These are phyloP conservation scores for Saccostrea echinata DNA, from an alignment of 1,140 invertebrate genomes.

Conservation along the genomic window DNA sequence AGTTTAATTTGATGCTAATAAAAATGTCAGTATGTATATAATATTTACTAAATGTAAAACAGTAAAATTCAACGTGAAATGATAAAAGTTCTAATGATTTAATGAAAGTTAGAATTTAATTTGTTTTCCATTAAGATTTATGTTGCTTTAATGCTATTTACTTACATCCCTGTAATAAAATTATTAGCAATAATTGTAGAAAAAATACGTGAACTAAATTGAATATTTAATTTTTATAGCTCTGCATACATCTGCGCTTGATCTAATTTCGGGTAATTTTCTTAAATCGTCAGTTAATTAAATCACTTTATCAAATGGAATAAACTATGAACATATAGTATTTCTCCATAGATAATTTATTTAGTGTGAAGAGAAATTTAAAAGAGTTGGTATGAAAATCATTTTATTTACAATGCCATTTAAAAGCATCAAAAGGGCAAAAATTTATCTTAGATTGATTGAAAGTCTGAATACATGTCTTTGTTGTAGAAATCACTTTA, in stretches of 20 bases:
- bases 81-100: not conserved
- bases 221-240: not conserved
- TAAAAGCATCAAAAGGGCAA: not conserved
- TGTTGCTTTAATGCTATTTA: not conserved
- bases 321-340: not conserved
- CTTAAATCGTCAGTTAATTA: not conserved
- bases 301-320: not conserved
- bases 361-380: not conserved
- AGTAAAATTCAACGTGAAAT: not conserved
- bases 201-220: not conserved
- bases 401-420: not conserved
- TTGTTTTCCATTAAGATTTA: conserved; percentile 5
- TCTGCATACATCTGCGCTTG: no score
- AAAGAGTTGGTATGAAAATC: not conserved
- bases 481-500: not conserved
- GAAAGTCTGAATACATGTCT: not conserved
- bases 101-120: not conserved
- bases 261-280: not conserved
- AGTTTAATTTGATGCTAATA: not conserved
- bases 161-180: not conserved
- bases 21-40: not conserved
- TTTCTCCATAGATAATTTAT: not conserved
- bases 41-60: not conserved
- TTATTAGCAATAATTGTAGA: not conserved
- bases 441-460: not conserved